Conservation (phyloP, 2,888 invertebrate species). For the Sminthurides aquaticus region DNA sequence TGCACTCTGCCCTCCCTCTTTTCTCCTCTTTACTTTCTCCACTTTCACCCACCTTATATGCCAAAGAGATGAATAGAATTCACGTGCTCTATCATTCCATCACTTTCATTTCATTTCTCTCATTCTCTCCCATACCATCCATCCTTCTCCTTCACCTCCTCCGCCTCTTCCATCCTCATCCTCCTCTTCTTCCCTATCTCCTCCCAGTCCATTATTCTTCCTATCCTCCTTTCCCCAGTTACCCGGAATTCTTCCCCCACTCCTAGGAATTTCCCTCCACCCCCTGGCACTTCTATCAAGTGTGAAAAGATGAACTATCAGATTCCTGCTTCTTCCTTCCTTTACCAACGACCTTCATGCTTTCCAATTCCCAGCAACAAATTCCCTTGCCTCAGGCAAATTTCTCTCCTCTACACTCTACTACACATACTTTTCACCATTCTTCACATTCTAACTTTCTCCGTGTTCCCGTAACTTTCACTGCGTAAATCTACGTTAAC, state of each 20-base stretch:
- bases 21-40: constrained; percentile 12
- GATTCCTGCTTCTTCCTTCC: background rate
- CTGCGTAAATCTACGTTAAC: too few species aligned
- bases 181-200: background rate
- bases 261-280: background rate
- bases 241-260: background rate
- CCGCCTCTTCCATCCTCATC: background rate
- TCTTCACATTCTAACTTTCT: too few species aligned
- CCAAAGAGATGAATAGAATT: constrained; percentile 9
- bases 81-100: constrained; percentile 21
- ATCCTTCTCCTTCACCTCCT: background rate
- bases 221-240: background rate
- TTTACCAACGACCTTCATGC: background rate
- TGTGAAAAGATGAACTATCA: constrained; percentile 1
- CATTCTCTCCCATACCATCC: background rate
- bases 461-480: too few species aligned
- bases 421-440: too few species aligned
- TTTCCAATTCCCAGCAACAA: too few species aligned
- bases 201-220: constrained; percentile 2
- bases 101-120: constrained; percentile 15
- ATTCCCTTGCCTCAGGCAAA: too few species aligned
- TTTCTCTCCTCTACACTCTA: too few species aligned
- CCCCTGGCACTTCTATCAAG: constrained; percentile 4
- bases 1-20: too few species aligned
- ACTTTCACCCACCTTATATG: too few species aligned